phyloP scores from a whole-genome alignment of 2,113 vertebrate species.

The Atherinomorus stipes region DNA sequence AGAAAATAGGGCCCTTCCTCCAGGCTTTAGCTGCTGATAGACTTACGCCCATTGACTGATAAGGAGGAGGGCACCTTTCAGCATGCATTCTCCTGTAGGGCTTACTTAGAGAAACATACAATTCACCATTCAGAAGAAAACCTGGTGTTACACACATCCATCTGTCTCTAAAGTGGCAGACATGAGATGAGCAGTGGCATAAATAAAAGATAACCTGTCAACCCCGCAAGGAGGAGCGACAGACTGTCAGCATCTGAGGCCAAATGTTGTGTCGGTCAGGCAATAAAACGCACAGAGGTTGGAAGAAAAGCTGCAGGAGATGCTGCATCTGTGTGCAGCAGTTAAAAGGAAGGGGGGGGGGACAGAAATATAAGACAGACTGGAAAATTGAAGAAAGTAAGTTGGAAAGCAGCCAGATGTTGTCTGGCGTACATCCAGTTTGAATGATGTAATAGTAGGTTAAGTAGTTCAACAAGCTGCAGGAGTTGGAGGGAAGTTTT shows the following conservation, averaged over 20 bases:
- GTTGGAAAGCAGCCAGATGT: conserved; percentile 60
- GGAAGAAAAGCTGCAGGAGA: conserved; percentile 25
- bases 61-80: conserved; percentile 81
- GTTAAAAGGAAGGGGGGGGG: conserved; percentile 9
- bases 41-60: conserved; percentile 80
- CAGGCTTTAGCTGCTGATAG: conserved; percentile 75
- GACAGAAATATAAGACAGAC: conserved; percentile 5
- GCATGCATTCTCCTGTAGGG: conserved; percentile 69
- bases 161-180: conserved; percentile 55
- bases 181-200: conserved; percentile 53
- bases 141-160: conserved; percentile 55
- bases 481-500: conserved; percentile 58
- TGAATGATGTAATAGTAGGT: conserved; percentile 78
- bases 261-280: conserved; percentile 1
- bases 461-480: conserved; percentile 77
- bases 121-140: conserved; percentile 66
- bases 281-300: conserved; percentile 9
- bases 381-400: conserved; percentile 16
- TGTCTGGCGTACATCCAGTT: conserved; percentile 69
- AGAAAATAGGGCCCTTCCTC: conserved; percentile 71
- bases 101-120: conserved; percentile 70
- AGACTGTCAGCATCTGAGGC: conserved; percentile 43
- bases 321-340: conserved; percentile 18
- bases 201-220: conserved; percentile 69
- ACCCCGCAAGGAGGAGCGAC: conserved; percentile 20